A percentile compares a stretch with the other conserved stretches of the same genome.
Evolutionary conservation across 1,140 invertebrate genomes (phyloP).

Genomic region (Drosophila sp.): DNA sequence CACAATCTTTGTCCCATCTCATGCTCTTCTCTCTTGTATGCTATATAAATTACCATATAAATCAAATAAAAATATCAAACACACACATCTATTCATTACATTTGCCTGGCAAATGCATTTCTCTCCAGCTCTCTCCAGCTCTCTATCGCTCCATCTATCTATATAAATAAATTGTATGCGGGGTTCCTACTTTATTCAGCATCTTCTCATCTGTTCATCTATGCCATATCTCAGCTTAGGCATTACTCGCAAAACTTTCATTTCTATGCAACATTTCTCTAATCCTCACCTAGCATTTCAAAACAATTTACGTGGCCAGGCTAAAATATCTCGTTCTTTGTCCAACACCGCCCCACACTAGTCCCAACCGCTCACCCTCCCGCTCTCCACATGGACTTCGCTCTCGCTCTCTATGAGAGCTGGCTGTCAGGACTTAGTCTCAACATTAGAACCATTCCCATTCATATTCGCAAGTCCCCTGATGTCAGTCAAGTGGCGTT

Average conservation of each 20-base stretch:
- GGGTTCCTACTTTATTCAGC: background rate
- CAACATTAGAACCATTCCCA: constrained; percentile 9
- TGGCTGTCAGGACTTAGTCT: constrained; percentile 34
- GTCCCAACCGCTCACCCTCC: background rate
- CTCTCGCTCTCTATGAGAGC: constrained; percentile 9
- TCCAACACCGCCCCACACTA: constrained; percentile 5
- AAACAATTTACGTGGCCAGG: constrained; percentile 69
- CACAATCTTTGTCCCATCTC: background rate
- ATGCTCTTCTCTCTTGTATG: background rate
- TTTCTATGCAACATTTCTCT: constrained; percentile 68
- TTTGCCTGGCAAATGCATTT: constrained; percentile 2
- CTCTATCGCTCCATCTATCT: too few species aligned
- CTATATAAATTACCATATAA: constrained; percentile 9
- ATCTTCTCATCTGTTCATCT: constrained; percentile 4
- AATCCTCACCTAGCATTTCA: constrained; percentile 73
- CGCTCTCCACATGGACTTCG: constrained; percentile 5
- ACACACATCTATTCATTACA: constrained; percentile 9
- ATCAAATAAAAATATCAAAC: constrained; percentile 11
- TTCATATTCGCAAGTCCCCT: constrained; percentile 30
- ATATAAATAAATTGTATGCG: too few species aligned
- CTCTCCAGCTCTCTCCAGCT: too few species aligned
- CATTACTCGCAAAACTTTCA: constrained; percentile 68
- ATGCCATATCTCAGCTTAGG: constrained; percentile 29
- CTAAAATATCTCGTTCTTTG: constrained; percentile 26
- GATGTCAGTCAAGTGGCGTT: constrained; percentile 78